Evolutionary conservation across 2,797 vertebrate genomes (phyloP).

Genomic region (Pelochelys cantorii): DNA sequence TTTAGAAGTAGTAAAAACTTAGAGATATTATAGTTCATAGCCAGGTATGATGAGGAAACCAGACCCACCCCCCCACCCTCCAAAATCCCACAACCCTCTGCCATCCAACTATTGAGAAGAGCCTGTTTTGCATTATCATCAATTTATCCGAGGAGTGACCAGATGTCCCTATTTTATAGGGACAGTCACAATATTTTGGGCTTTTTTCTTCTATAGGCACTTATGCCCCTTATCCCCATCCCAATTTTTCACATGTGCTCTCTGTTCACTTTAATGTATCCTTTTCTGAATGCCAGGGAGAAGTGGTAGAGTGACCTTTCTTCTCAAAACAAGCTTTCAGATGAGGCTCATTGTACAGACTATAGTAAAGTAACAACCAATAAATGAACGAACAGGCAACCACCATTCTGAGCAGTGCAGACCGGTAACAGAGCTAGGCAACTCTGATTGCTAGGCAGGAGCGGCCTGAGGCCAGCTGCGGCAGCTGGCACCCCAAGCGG

Average conservation of each 20-base stretch:
- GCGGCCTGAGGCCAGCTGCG: too few species aligned
- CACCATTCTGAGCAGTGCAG: rapidly evolving
- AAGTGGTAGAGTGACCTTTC: neutral
- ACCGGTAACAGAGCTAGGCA: neutral
- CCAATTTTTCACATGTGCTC: too few species aligned
- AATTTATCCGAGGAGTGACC: too few species aligned
- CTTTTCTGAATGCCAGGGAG: neutral
- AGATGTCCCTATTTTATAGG: too few species aligned
- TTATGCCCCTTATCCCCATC: too few species aligned
- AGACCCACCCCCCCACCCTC: too few species aligned
- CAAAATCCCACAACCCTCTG: neutral
- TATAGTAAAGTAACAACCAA: neutral
- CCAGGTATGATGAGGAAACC: neutral
- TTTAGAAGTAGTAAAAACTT: neutral
- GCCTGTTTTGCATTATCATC: rapidly evolving
- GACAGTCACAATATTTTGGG: too few species aligned
- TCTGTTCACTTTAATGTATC: neutral
- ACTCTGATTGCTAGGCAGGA: neutral
- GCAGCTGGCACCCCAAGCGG: too few species aligned
- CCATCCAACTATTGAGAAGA: neutral
- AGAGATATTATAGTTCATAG: neutral
- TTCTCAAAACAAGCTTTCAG: neutral
- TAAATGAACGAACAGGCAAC: neutral
- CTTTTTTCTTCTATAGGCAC: too few species aligned
- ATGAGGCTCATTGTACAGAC: neutral